Evolutionary conservation across 1,140 invertebrate species (phyloP).

Genomic region (Lanistes nyassanus): DNA sequence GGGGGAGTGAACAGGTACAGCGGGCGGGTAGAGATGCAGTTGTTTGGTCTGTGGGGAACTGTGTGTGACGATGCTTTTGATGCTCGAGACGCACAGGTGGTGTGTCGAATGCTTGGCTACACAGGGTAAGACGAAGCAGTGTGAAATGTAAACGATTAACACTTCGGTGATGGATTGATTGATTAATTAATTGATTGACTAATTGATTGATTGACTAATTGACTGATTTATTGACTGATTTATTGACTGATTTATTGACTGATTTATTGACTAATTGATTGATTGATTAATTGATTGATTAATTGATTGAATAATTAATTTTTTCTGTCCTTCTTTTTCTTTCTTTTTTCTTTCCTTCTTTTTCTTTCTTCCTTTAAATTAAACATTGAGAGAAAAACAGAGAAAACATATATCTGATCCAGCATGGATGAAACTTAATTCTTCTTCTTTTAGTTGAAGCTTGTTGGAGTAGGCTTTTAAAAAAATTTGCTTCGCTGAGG

Average conservation of each 20-base stretch:
- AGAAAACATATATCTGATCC: no score
- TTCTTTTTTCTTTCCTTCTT: background rate
- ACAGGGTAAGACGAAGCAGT: conserved; percentile 13
- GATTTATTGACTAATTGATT: no score
- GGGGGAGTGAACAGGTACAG: conserved; percentile 67
- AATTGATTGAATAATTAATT: no score
- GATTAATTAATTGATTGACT: no score
- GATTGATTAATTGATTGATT: no score
- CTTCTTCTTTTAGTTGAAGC: no score
- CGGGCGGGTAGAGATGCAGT: conserved; percentile 78
- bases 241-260: background rate
- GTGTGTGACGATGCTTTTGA: conserved; percentile 83
- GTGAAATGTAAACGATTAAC: background rate
- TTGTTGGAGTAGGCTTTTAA: no score
- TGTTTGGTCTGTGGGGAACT: conserved; percentile 76
- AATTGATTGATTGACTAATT: no score
- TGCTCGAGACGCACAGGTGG: conserved; percentile 75
- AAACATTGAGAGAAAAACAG: background rate
- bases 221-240: no score
- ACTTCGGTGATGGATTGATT: background rate
- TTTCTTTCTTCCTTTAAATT: background rate
- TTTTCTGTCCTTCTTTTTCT: background rate
- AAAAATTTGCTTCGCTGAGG: no score
- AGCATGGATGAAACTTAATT: no score
- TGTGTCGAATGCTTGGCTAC: conserved; percentile 70